Evolutionary conservation across 2,888 invertebrate genomes (phyloP).

Genomic region (Pterostichus niger): DNA sequence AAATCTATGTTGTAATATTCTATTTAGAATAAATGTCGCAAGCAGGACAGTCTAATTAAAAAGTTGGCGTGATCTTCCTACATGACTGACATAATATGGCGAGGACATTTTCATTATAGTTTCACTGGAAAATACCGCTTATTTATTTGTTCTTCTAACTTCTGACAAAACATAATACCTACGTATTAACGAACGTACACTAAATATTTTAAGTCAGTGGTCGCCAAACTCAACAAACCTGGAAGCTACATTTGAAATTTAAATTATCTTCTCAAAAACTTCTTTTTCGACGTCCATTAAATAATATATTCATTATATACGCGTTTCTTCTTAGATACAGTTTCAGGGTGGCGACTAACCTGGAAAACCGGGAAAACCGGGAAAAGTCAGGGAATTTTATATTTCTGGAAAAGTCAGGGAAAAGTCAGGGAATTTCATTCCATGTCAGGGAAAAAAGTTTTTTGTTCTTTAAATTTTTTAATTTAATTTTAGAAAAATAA

Average conservation of each 20-base stretch:
- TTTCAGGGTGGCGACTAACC: too few species aligned
- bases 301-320: too few species aligned
- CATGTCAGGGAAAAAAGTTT: too few species aligned
- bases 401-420: too few species aligned
- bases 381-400: too few species aligned
- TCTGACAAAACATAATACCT: background rate
- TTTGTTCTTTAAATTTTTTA: too few species aligned
- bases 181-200: conserved; percentile 14
- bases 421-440: too few species aligned
- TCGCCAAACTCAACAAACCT: background rate
- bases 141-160: conserved; percentile 12
- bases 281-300: too few species aligned
- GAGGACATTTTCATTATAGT: conserved; percentile 58
- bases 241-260: background rate
- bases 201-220: background rate
- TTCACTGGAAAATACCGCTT: conserved; percentile 30
- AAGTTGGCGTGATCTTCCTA: conserved; percentile 56
- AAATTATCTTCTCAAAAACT: background rate
- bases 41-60: conserved; percentile 57
- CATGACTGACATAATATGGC: conserved; percentile 34
- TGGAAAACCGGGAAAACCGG: too few species aligned
- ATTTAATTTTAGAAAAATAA: too few species aligned
- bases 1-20: conserved; percentile 14
- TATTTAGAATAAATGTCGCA: conserved; percentile 43
- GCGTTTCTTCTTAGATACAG: too few species aligned